A percentile compares a stretch with the other conserved stretches of the same genome.
Evolutionary conservation across 2,888 invertebrate species (phyloP).

Genomic region (Cantharis lateralis): DNA sequence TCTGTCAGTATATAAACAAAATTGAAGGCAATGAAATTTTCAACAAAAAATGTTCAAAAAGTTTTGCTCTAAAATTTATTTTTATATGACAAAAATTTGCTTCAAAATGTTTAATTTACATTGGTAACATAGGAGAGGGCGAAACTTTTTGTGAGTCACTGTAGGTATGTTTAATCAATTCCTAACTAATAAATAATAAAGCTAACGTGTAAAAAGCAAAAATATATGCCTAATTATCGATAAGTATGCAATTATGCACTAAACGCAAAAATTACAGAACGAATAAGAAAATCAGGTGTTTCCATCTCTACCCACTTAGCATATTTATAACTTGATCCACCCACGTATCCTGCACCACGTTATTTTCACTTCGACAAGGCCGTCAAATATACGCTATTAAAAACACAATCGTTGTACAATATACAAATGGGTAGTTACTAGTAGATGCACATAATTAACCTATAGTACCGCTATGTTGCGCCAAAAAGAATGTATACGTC

Average conservation of each 20-base stretch:
- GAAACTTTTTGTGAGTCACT: no score
- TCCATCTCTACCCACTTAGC: conserved; percentile 40
- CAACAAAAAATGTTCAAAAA: no score
- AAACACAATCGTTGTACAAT: conserved; percentile 18
- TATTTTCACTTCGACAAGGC: conserved; percentile 51
- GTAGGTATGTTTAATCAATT: neutral
- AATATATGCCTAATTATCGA: neutral
- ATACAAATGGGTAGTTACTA: neutral
- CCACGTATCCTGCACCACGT: conserved; percentile 46
- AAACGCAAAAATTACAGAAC: conserved; percentile 22
- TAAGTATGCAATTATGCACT: neutral
- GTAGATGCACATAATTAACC: neutral
- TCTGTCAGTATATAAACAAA: no score
- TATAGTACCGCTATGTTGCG: neutral
- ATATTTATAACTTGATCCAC: conserved; percentile 37
- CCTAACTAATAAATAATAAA: neutral
- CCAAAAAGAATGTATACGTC: neutral
- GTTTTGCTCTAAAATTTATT: no score
- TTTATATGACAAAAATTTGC: no score
- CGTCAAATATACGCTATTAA: conserved; percentile 35
- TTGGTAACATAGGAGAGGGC: no score
- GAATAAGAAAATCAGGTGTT: conserved; percentile 47
- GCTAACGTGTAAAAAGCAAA: neutral
- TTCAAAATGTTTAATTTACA: no score
- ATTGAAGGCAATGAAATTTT: no score